Evolutionary conservation across 2,888 invertebrate species (phyloP).

Genomic region (Caenorhabditis panamensis): DNA sequence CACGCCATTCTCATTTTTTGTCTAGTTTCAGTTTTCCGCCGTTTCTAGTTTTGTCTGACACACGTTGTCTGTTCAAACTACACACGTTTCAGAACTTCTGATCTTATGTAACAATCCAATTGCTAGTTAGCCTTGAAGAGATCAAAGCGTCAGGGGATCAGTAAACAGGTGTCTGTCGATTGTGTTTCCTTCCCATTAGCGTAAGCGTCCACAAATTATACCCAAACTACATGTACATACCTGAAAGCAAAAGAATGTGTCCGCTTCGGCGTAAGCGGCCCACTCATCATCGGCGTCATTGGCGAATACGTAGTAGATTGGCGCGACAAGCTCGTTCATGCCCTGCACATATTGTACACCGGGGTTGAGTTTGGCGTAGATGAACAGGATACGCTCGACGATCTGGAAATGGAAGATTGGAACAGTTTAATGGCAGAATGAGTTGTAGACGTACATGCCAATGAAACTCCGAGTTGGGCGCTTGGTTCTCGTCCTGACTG

Average conservation of each 20-base stretch:
- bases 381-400: conserved; percentile 92
- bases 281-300: conserved; percentile 89
- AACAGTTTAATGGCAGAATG: background rate
- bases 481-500: conserved; percentile 35
- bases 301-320: conserved; percentile 97
- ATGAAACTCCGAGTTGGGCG: conserved; percentile 47
- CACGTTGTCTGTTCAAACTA: background rate
- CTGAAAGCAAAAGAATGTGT: conserved; percentile 98
- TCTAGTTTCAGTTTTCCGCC: no score
- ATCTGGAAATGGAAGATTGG: conserved; percentile 81
- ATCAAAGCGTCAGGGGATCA: background rate
- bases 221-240: conserved; percentile 26
- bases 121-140: background rate
- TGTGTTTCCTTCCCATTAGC: no score
- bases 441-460: conserved; percentile 46
- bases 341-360: conserved; percentile 94
- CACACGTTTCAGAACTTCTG: background rate
- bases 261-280: conserved; percentile 95
- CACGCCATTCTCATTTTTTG: background rate
- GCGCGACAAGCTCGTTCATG: conserved; percentile 99
- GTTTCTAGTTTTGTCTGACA: no score
- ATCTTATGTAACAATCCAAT: background rate
- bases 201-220: background rate
- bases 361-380: conserved; percentile 97
- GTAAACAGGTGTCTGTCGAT: background rate